Base-by-base conservation (phyloP, 1,140 invertebrate genomes). In the Apis cerana region DNA sequence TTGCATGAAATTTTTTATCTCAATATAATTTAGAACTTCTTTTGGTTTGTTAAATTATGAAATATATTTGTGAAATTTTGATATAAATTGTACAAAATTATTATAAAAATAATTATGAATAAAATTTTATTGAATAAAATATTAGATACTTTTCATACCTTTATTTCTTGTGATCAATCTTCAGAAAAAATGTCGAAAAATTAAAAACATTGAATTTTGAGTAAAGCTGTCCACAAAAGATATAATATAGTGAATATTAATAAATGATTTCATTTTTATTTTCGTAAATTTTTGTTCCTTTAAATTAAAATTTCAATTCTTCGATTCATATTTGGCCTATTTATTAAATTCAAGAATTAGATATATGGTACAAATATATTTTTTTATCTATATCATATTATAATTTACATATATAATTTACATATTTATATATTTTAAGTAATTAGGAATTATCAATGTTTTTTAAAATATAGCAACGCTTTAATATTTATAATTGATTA, bases 281-380 rank as follows among this genome's bases (percentile, higher is more conserved):
- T 12, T 2, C 15, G 21, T n/a, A 21, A 56, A 54, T 50, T 21
- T 8, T 50, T 58, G 13, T 56, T 48, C 0, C 21, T 10, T 68
- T 33, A 77, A 76, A 72, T 61, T 76, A 13, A 59, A 64, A 78
- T 48, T 79, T 54, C 61, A 58, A 69, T 75, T 62, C 43, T 79
- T 82, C 68, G 27, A 82, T 27, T 82, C 52, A 27, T 58, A n/a
- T 21, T n/a, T 54, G 62, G 62, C 54, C 61, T 48, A 23, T 62
- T 83, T 64, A 52, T 21, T 13, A 8, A 21, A 61, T n/a, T 23
- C 17, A 52, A 75, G 54, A 76, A 67, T 61, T 21, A 23, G 19
- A 62, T 3, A 56, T 52, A 27, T 27, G 23, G 17, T 74, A 64
- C 23, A 48, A 21, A 11, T n/a, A 23, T 33, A 27, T 48, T 13